phyloP scores from a whole-genome alignment of 2,113 vertebrate species.

The Falcunculus frontatus region DNA sequence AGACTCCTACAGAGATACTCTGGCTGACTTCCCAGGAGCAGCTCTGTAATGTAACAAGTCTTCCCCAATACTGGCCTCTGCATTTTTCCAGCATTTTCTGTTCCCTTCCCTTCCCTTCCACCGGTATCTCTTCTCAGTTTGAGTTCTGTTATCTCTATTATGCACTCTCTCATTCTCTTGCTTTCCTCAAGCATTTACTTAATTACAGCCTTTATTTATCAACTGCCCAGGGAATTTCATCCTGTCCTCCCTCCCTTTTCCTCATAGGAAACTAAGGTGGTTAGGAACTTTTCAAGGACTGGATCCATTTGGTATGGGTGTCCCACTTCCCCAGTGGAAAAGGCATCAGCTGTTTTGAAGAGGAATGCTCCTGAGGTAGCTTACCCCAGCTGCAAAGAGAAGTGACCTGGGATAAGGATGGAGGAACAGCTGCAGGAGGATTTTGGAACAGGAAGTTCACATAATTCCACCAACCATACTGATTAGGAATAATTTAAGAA shows the following conservation, averaged over 20 bases:
- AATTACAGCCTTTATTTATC: neutral
- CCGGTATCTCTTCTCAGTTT: conserved; percentile 41
- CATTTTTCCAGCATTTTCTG: conserved; percentile 49
- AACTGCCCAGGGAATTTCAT: neutral
- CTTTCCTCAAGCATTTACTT: neutral
- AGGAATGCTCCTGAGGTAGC: neutral
- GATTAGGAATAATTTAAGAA: neutral
- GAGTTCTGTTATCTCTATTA: conserved; percentile 61
- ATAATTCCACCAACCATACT: neutral
- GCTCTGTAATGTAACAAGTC: neutral
- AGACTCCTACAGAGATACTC: conserved; percentile 20
- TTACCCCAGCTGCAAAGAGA: neutral
- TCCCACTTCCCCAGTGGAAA: neutral
- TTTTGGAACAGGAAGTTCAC: neutral
- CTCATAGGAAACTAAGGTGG: neutral
- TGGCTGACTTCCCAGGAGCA: conserved; percentile 54
- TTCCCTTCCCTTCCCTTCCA: conserved; percentile 5
- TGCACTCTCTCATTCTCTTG: conserved; percentile 17
- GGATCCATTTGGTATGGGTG: neutral
- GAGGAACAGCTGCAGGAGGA: neutral
- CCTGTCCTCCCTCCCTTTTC: neutral
- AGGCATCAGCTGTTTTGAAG: neutral
- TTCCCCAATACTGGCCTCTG: conserved; percentile 63
- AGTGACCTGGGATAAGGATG: neutral
- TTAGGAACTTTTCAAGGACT: neutral